Evolutionary conservation across 2,113 vertebrate species (phyloP), one percentile per base, ranked within the genome.

Genomic region (Daboia siamensis): DNA sequence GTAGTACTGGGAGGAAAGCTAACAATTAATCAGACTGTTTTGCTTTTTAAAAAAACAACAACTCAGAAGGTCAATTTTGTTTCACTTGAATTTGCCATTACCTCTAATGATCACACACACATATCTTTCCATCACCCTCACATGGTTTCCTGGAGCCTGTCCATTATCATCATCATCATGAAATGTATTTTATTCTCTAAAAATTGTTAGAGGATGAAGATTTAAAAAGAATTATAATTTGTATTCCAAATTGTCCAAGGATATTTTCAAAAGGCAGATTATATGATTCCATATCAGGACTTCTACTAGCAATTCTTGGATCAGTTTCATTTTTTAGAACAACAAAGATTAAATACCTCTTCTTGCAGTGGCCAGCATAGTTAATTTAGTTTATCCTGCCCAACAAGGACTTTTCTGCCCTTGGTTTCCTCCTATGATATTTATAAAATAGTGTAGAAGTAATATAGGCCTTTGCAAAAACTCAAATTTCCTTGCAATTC

Each of bases 141-240:
- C 69, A 39, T 80, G 69, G 33, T 94, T 91, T 86, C 52, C 90
- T 89, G 92, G 93, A 94, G 90, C 94, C 92, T 93, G 17, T 1
- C 33, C 33, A 80, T 80, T 80, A 80, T 80, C 33, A 21, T 80
- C 33, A 21, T 80, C 17, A 74, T 33, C 26, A 39, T 39, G 33
- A 80, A 39, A 90, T 95, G 94, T 94, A 94, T 93, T 96, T 54
- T 94, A 95, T 33, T 92, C 93, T 92, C 93, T 92, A 96, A 96
- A 93, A 26, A 92, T n/a, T 64, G 93, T 91, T 94, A 94, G 15
- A 33, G 5, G 90, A 90, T 12, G 94, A 92, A 91, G 94, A 93
- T 94, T 95, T 90, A 56, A 94, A 95, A 95, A 93, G 93, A 95
- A 51, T 51, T 94, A 86, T 89, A 5, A 94, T 90, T 61, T 84